Evolutionary conservation across 2,888 invertebrate genomes (phyloP), one percentile per base, ranked within the genome.

Genomic region (Tiliacea citrago): DNA sequence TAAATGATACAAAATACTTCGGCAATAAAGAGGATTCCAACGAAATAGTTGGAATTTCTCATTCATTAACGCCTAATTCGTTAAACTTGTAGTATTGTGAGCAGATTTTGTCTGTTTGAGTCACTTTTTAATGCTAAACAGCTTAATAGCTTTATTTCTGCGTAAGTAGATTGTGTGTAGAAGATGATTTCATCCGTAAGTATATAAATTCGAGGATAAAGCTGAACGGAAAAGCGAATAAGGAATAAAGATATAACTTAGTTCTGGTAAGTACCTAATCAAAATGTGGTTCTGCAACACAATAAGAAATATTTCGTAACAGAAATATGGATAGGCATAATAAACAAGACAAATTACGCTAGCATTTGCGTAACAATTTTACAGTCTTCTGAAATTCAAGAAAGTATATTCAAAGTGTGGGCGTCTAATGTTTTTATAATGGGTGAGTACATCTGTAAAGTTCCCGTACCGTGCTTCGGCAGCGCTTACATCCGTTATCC

Each of bases 401-500:
- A 83, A 69, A 49, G 58, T 68, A 68, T 65, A 73, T 68, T 68
- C 49, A 69, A 67, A 81, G 51, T 69, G 39, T 72, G 57, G 66
- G 62, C 69, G 67, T 76, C 78, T 84, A 84, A 88, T 86, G 86
- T 75, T 82, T 88, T 86, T 81, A 88, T 81, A 84, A 86, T 81
- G 81, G 71, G 51, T 68, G 66, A 68, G 75, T 76, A 81, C 81
- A 81, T 86, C 73, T 82, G 77, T 66, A 62, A 77, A 85, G 75
- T 72, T 77, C 61, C n/a, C 62, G 65, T 60, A 8, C 61, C 63
- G 57, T 57, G 71, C 73, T 65, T 69, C 29, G 29, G 61, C 57
- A 79, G 78, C 74, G 78, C 79, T 86, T 85, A 90, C 91, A 90
- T 91, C 91, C 91, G 91, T 88, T 89, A 90, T 88, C 90, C 91